Base-by-base conservation (phyloP, 1,140 invertebrate genomes). In the Drosophila parvula region DNA sequence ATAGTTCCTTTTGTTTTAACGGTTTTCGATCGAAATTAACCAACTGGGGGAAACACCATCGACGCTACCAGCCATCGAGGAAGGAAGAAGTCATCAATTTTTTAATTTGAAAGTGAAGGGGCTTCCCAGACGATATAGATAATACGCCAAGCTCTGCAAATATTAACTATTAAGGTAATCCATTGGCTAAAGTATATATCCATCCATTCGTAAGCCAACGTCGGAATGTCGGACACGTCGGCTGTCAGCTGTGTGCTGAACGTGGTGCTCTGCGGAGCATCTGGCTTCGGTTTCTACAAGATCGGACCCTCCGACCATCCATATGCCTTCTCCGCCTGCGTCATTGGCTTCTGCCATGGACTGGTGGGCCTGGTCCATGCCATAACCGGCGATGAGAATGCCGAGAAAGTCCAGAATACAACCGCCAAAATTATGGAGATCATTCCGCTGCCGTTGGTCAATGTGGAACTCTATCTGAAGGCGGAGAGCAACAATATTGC, bases 311-410 rank as follows among this genome's bases (percentile, higher is more conserved):
- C 40, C 5, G 59, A 79, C 0, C 76, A 91, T 57, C 90, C 90
- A 1, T 91, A 75, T 44, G 86, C 79, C 4, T 91, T 91, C 47
- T 48, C 70, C 8, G 90, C 90, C 14, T 90, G 90, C 22, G 22
- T 84, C 7, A 38, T 91, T n/a, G 86, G 82, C 0, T 80, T 90
- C 34, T 85, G 78, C n/a, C 90, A 90, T 47, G 90, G 90, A 0
- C 4, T 89, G 3, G 3, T 76, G 16, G 74, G 79, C 0, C 12
- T 91, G 41, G 47, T 78, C 8, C 32, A 51, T 1, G 30, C 44
- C 16, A 5, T 79, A 5, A n/a, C 53, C 0, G 62, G 30, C 3
- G 38, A 73, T 9, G 55, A 59, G 0, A 47, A 41, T 22, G 40
- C 34, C 2, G 32, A 28, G 0, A 63, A 18, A 1, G 40, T 45